Evolutionary conservation across 2,888 invertebrate species (phyloP), one percentile per base, ranked within the genome.

Genomic region (Tromatobia lineatoria): DNA sequence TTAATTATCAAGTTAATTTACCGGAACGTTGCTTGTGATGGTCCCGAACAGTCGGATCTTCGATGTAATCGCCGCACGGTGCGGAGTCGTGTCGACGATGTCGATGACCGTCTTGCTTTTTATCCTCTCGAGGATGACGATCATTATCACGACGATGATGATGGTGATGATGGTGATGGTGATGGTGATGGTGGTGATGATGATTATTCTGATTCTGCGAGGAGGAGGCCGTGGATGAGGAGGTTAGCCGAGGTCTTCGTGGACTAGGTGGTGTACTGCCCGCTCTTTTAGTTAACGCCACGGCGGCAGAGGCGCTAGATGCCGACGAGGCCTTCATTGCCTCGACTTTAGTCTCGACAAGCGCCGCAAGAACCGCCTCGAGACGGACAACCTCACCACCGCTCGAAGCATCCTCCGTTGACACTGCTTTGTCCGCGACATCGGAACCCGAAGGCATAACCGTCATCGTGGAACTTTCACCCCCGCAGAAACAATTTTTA

Each of bases 261-360:
- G 94, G 94, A 88, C 94, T 94, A 15, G 94, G 91, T 64, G 94
- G 94, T 90, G 82, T 95, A 83, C 94, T 94, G 87, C 94, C 91
- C 89, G 94, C 93, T 91, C 94, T 93, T 94, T 93, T 89, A 94
- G 93, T 88, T 94, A 90, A 88, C 94, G 92, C 87, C 94, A 94
- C 82, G 94, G 93, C 88, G 94, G 91, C 88, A 94, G 92, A 87
- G 94, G 94, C 82, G 93, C 94, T n/a, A 91, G 93, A 89, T 92
- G 94, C 88, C 88, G 92, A 88, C 88, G 94, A 89, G 89, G 94
- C 94, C 92, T 95, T 94, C 94, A 95, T 94, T 91, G 96, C 94
- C 94, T 96, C 94, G 93, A 96, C 95, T 95, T 97, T 97, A 90
- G 95, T 96, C 94, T 96, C 96, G 87, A 97, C 96, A 86, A 96